Evolutionary conservation across 2,888 invertebrate species (phyloP).

Genomic region (Sericinus montela): DNA sequence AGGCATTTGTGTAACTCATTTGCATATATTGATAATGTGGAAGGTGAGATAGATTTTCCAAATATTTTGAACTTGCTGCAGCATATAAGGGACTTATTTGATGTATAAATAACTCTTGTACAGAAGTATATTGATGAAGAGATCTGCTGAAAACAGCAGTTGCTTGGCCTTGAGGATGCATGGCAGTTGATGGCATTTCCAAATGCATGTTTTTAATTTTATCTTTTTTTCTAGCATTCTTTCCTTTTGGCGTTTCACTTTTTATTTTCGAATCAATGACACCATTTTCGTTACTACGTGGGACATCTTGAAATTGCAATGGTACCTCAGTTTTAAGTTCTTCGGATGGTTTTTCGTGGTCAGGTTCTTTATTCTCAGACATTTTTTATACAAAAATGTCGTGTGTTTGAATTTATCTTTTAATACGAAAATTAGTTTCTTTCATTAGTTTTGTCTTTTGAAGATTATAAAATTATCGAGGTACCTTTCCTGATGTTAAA

Average conservation of each 20-base stretch:
- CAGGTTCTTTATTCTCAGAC: background rate
- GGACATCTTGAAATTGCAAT: background rate
- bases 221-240: constrained; percentile 53
- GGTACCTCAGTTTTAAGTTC: background rate
- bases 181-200: constrained; percentile 37
- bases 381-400: too few species aligned
- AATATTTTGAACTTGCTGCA: constrained; percentile 50
- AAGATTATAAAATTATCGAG: too few species aligned
- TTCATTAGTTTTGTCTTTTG: background rate
- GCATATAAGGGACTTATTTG: constrained; percentile 52
- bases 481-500: too few species aligned
- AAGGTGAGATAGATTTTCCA: constrained; percentile 59
- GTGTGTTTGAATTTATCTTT: too few species aligned
- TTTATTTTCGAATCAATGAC: background rate
- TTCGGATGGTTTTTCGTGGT: background rate
- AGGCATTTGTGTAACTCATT: constrained; percentile 23
- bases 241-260: constrained; percentile 33
- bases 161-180: constrained; percentile 25
- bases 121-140: constrained; percentile 26
- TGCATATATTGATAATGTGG: constrained; percentile 55
- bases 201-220: constrained; percentile 42
- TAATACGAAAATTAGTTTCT: background rate
- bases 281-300: background rate
- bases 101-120: constrained; percentile 48
- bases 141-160: constrained; percentile 24